Evolutionary conservation across 2,113 vertebrate species (phyloP), one percentile per base, ranked within the genome.

Genomic region (Bagarius yarrelli): DNA sequence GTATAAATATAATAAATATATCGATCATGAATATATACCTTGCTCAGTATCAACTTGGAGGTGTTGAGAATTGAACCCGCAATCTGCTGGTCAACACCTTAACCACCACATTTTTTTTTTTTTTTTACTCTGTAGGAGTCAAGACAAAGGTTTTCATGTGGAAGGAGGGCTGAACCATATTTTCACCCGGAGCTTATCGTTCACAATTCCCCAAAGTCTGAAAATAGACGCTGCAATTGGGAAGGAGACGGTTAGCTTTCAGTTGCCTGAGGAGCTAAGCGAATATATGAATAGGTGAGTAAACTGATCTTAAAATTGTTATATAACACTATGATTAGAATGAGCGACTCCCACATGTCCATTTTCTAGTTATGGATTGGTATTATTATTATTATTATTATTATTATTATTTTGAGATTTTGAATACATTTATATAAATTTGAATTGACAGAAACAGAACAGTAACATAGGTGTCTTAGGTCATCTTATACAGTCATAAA

Each of bases 71-170:
- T 47, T 47, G 1, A 47, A 47, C 9, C 44, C 44, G 11, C 44
- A 47, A 47, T 47, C 9, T n/a, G n/a, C n/a, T n/a, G n/a, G n/a
- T n/a, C n/a, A n/a, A n/a, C n/a, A n/a, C n/a, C n/a, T n/a, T n/a
- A n/a, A n/a, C n/a, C n/a, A n/a, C n/a, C n/a, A n/a, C 5, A 8
- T 47, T 40, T 40, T 40, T 40, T 40, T 40, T 40, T 40, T 40
- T 40, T 40, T 40, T 40, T 40, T 40, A 3, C 8, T 11, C 83
- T 87, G 44, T 90, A 99, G 97, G 94, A 98, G 95, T 87, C 96
- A 97, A 87, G 94, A 97, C 90, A 98, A 98, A 85, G 90, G 95
- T 21, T 99, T 98, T 89, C 90, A 92, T 63, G 79, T 95, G 8
- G 94, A 94, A 83, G 95, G 94, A 53, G 95, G 94, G 78, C 85